Base-by-base conservation (phyloP, 37 sponge, comb jelly and placozoan species). In the Mnemiopsis leidyi region DNA sequence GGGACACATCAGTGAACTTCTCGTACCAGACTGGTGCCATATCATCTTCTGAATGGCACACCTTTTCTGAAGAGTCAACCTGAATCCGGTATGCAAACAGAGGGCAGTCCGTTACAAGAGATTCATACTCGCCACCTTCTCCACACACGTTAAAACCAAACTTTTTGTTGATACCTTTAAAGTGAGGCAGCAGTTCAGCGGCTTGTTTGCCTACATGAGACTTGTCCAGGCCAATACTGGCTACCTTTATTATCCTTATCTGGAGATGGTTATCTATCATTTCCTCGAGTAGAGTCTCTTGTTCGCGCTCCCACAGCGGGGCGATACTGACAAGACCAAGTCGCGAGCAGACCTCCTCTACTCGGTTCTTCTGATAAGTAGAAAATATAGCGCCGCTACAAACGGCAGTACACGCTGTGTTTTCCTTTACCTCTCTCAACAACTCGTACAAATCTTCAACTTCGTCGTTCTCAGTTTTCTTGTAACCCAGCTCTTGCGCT, bases 111-210 rank as follows among this genome's bases (percentile, higher is more conserved):
- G 96, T 69, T 13, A 96, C 96, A 76, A 96, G 94, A 26, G 97
- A 96, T 92, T 99, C 99, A 69, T 97, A 99, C 76, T 99, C 99
- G 38, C 99, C 99, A 32, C 99, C 99, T 90, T 99, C 99, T 5
- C 99, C 99, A 93, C 99, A 97, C n/a, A 99, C 94, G 69, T 96
- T 95, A 61, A 97, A 93, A 31, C 96, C 97, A 95, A 94, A 99
- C 69, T 92, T 85, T 37, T 85, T 1, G 48, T 39, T 38, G 23
- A 85, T 85, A 16, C 35, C 61, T 29, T 5, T 26, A 67, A 85
- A 85, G 26, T 85, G 90, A 23, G 61, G 61, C 24, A 85, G 24
- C 40, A 85, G 48, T 29, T 85, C 30, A 3, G 33, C 39, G 0
- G 90, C 90, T 3, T 34, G 32, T 23, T 38, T 23, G 5, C 90